Evolutionary conservation across 2,113 vertebrate species (phyloP).

Genomic region (Podiceps cristatus): DNA sequence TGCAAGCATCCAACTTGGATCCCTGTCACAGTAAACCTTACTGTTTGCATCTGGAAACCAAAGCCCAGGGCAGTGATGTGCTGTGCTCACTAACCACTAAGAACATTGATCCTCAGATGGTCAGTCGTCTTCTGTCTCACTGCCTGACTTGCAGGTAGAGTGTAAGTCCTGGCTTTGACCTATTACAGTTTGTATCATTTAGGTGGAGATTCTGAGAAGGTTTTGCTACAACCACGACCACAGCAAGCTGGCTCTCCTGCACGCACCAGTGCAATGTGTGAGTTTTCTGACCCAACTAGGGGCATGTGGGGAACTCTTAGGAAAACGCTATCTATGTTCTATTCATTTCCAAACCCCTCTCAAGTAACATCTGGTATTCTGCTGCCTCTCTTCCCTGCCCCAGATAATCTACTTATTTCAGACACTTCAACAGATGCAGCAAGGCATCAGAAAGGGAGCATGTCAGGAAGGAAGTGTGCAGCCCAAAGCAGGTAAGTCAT

Average conservation of each 20-base stretch:
- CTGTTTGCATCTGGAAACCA: background rate
- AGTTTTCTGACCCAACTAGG: background rate
- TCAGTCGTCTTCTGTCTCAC: background rate
- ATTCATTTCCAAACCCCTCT: background rate
- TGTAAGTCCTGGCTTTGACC: background rate
- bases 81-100: background rate
- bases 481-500: background rate
- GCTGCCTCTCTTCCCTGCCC: background rate
- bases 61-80: background rate
- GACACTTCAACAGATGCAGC: background rate
- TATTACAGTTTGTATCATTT: rapidly evolving
- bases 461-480: background rate
- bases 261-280: background rate
- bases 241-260: background rate
- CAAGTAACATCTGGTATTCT: background rate
- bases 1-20: background rate
- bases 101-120: rapidly evolving
- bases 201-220: background rate
- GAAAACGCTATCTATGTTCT: background rate
- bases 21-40: background rate
- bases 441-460: background rate
- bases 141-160: background rate
- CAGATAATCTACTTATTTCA: background rate
- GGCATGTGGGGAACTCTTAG: background rate
- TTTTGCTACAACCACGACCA: background rate